Evolutionary conservation across 2,888 invertebrate species (phyloP).

Genomic region (Iphiclides podalirius): DNA sequence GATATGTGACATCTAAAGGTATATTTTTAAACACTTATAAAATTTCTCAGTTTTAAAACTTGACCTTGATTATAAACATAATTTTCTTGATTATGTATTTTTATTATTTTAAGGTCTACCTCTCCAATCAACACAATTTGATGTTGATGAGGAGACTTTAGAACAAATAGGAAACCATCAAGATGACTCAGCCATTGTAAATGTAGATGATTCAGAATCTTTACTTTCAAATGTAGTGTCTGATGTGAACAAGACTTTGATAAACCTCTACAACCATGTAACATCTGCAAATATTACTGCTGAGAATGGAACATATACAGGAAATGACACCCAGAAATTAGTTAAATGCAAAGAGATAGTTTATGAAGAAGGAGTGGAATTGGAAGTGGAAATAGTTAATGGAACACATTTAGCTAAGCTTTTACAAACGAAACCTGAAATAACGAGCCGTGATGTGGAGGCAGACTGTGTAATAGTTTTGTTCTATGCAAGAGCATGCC

Average conservation of each 20-base stretch:
- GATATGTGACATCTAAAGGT: too few species aligned
- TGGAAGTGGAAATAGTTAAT: constrained; percentile 84
- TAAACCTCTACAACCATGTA: constrained; percentile 66
- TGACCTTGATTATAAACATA: too few species aligned
- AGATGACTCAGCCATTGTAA: constrained; percentile 54
- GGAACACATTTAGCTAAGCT: constrained; percentile 84
- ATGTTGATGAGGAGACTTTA: constrained; percentile 55
- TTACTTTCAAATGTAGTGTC: constrained; percentile 67
- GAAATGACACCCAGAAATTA: constrained; percentile 66
- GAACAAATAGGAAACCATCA: constrained; percentile 40
- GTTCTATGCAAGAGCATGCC: constrained; percentile 94
- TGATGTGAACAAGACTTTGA: constrained; percentile 70
- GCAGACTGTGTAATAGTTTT: constrained; percentile 88
- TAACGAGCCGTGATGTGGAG: constrained; percentile 82
- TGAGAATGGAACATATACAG: constrained; percentile 55
- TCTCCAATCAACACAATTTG: constrained; percentile 48
- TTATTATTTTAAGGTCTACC: constrained; percentile 48
- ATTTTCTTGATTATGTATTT: too few species aligned
- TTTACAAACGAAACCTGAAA: constrained; percentile 81
- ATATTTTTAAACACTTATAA: too few species aligned
- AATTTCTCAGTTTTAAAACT: too few species aligned
- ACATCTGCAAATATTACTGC: constrained; percentile 63
- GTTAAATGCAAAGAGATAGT: constrained; percentile 66
- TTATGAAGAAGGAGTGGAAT: constrained; percentile 55
- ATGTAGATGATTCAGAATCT: constrained; percentile 71